Percentiles rank a stretch among this genome's conserved stretches.
These are phyloP conservation scores for Theonella swinhoei DNA, from an alignment of 37 sponge, comb jelly and placozoan genomes.

Conservation along the genomic window DNA sequence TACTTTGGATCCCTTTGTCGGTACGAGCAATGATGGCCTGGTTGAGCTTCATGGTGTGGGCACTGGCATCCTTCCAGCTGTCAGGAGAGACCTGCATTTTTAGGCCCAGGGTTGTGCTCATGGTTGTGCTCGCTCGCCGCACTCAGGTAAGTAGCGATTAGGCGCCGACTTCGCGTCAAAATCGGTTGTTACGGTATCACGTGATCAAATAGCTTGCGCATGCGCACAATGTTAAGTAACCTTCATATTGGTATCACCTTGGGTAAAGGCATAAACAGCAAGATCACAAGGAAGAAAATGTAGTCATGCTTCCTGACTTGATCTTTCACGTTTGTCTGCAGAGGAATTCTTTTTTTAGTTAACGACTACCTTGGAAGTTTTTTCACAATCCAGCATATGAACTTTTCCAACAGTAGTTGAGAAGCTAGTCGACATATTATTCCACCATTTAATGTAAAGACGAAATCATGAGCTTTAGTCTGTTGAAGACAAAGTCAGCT, in stretches of 20 bases:
- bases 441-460: no score
- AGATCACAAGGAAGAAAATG: no score
- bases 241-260: neutral
- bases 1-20: conserved; percentile 15
- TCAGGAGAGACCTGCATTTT: conserved; percentile 52
- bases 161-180: neutral
- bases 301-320: no score
- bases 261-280: neutral
- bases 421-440: no score
- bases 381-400: no score
- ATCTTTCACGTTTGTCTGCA: no score
- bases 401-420: no score
- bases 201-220: neutral
- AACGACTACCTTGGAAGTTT: no score
- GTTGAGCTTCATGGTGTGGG: conserved; percentile 53
- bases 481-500: no score
- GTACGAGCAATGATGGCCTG: conserved; percentile 53
- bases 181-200: neutral
- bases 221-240: neutral
- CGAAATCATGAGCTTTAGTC: no score
- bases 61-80: conserved; percentile 67
- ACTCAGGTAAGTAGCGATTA: neutral
- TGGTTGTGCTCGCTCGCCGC: no score
- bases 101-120: neutral
- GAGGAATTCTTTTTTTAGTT: no score